phyloP scores from a whole-genome alignment of 2,888 invertebrate species.

The Stenolophus ochropezus region DNA sequence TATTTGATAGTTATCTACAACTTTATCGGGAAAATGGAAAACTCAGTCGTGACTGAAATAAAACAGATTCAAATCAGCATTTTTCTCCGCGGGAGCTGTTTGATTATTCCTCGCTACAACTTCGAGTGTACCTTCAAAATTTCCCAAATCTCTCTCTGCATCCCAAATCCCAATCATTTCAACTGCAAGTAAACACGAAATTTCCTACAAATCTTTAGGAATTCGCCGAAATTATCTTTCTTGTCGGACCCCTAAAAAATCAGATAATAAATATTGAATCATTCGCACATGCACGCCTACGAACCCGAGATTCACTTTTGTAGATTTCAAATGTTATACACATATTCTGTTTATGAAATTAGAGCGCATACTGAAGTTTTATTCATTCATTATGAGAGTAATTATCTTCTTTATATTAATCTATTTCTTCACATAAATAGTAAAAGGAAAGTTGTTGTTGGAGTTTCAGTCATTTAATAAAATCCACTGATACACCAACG shows the following conservation, averaged over 20 bases:
- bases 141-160: constrained; percentile 16
- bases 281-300: not conserved
- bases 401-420: too few relatives aligned
- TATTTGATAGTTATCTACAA: constrained; percentile 42
- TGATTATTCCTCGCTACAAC: constrained; percentile 25
- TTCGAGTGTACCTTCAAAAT: constrained; percentile 14
- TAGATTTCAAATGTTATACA: too few relatives aligned
- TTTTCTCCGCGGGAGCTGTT: constrained; percentile 2
- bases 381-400: too few relatives aligned
- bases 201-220: constrained; percentile 7
- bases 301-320: too few relatives aligned
- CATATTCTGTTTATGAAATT: too few relatives aligned
- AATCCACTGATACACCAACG: too few relatives aligned
- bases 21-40: constrained; percentile 38
- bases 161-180: constrained; percentile 9
- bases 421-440: too few relatives aligned
- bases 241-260: not conserved
- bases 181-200: constrained; percentile 37
- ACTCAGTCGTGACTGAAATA: constrained; percentile 34
- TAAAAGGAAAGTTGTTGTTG: too few relatives aligned
- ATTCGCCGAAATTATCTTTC: constrained; percentile 19
- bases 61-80: constrained; percentile 37
- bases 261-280: constrained; percentile 43
- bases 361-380: too few relatives aligned
- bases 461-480: too few relatives aligned